Evolutionary conservation across 2,113 vertebrate genomes (phyloP).

Genomic region (Aptenodytes patagonicus): DNA sequence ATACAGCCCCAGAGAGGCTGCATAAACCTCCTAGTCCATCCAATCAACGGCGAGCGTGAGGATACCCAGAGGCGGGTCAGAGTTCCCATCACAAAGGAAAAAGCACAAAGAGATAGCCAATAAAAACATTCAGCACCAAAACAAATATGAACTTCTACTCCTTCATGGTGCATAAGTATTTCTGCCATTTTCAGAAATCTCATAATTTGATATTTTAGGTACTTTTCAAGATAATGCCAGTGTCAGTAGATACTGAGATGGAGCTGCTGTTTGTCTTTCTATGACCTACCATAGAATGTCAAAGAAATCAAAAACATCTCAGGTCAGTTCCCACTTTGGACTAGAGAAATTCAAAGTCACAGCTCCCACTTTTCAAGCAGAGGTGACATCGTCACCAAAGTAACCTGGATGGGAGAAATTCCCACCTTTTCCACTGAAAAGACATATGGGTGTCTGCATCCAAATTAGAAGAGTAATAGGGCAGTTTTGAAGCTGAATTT

Average conservation of each 20-base stretch:
- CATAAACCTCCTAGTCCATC: neutral
- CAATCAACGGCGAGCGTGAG: neutral
- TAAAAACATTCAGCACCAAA: neutral
- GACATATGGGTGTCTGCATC: neutral
- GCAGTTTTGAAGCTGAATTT: neutral
- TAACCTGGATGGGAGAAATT: neutral
- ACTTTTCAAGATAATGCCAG: neutral
- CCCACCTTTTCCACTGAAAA: neutral
- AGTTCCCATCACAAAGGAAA: neutral
- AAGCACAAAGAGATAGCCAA: neutral
- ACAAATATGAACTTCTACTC: neutral
- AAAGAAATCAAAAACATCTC: neutral
- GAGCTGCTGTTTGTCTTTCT: neutral
- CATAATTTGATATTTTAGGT: neutral
- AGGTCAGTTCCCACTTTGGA: neutral
- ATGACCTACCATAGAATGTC: neutral
- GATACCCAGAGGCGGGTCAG: neutral
- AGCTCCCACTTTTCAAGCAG: neutral
- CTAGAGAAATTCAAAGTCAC: neutral
- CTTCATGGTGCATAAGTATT: neutral
- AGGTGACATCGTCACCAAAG: fast-evolving
- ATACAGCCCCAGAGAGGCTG: neutral
- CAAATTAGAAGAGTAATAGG: neutral
- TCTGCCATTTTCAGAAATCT: neutral
- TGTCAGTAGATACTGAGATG: neutral